phyloP scores from a whole-genome alignment of 1,140 invertebrate genomes.

The Rhyzopertha dominica region DNA sequence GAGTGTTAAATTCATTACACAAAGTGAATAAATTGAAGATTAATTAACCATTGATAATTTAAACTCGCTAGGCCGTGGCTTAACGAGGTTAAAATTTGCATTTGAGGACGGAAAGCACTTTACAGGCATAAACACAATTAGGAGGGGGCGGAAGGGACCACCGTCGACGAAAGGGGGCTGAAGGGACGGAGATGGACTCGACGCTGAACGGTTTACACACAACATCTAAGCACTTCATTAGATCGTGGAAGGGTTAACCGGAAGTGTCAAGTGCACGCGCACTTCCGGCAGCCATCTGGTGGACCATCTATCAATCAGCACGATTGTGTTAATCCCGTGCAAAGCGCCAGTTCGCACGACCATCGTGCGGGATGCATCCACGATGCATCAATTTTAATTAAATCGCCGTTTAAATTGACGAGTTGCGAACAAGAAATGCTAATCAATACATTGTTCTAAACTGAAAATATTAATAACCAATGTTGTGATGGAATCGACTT shows the following conservation, averaged over 20 bases:
- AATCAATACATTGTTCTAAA: too few relatives aligned
- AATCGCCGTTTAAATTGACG: too few relatives aligned
- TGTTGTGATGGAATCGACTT: too few relatives aligned
- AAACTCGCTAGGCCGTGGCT: conserved; percentile 46
- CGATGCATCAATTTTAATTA: too few relatives aligned
- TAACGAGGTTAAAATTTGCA: conserved; percentile 51
- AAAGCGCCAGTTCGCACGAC: too few relatives aligned
- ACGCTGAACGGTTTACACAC: background rate
- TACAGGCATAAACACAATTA: conserved; percentile 47
- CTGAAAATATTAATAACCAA: too few relatives aligned
- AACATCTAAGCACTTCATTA: conserved; percentile 32
- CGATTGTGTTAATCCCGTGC: too few relatives aligned
- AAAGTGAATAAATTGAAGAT: conserved; percentile 52
- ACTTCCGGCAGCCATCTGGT: conserved; percentile 31
- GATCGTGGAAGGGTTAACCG: conserved; percentile 34
- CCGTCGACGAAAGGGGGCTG: background rate
- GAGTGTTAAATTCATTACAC: conserved; percentile 51
- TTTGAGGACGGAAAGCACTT: conserved; percentile 51
- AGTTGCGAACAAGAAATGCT: too few relatives aligned
- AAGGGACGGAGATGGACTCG: background rate
- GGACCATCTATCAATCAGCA: conserved; percentile 38
- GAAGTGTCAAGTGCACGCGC: conserved; percentile 42
- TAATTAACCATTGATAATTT: conserved; percentile 52
- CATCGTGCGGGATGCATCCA: too few relatives aligned
- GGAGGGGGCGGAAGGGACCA: conserved; percentile 24